Evolutionary conservation across 64 coral and sea anemone genomes (phyloP), one percentile per base, ranked within the genome.

Genomic region (Actinia equina): DNA sequence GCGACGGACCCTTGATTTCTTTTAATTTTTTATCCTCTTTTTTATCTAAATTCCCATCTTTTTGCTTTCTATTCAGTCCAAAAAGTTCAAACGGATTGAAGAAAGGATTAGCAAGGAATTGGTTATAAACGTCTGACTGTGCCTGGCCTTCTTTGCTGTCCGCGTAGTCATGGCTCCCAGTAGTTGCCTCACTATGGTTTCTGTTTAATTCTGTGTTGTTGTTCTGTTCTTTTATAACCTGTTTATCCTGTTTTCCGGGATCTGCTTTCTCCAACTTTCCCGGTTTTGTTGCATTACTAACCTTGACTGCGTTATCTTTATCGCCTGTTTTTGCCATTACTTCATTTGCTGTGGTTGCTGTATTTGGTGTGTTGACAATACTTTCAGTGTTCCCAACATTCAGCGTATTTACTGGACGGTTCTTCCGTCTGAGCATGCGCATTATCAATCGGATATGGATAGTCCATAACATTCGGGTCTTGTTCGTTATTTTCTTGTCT

Each of bases 81-180:
- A 85, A 85, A 20, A 85, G 5, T 3, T 42, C 30, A 44, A 85
- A 85, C 6, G 83, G 83, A 61, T 85, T 85, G 25, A 85, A 57
- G 83, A 85, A 85, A 42, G 83, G 83, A 60, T 62, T 85, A 16
- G 19, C 53, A 42, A 85, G 59, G 25, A 85, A 85, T 59, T 44
- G 83, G 25, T 53, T 85, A 27, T 63, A 81, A 4, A 17, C 78
- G 16, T 81, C 45, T 18, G 43, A 22, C 18, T 18, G 43, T 17
- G 78, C 43, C 78, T 81, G 78, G 49, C 78, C 78, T 81, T 81
- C 78, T 52, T 81, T 81, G 44, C 20, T 81, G 78, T 81, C 45
- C 49, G 78, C 78, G 78, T 81, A 81, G 42, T 49, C 78, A 25
- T 52, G 42, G 13, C 12, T 52, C 49, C 45, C 78, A 52, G 78